These are phyloP conservation scores for Leistus spinibarbis DNA, from an alignment of 2,888 invertebrate genomes.

Conservation along the genomic window DNA sequence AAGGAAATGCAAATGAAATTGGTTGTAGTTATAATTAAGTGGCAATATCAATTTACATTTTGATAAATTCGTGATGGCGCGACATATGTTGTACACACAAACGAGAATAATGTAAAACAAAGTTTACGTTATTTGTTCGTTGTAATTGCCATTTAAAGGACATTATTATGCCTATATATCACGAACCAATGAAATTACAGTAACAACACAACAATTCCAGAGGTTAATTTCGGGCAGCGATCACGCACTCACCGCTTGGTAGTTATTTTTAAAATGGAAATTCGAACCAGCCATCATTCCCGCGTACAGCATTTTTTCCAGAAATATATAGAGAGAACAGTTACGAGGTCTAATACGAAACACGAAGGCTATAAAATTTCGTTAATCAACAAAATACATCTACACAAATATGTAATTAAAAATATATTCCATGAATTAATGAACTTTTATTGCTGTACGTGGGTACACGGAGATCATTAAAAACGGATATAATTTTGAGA, in stretches of 20 bases:
- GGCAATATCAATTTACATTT: neutral
- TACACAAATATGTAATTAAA: conserved; percentile 35
- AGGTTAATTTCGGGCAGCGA: neutral
- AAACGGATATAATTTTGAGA: conserved; percentile 24
- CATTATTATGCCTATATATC: conserved; percentile 15
- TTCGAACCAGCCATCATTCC: neutral
- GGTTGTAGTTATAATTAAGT: neutral
- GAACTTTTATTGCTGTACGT: conserved; percentile 6
- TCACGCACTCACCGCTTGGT: neutral
- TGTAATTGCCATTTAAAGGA: conserved; percentile 7
- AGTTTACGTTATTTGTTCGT: conserved; percentile 3
- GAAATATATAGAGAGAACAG: neutral
- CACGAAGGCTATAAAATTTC: conserved; percentile 31
- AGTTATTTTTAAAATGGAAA: conserved; percentile 5
- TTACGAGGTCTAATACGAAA: conserved; percentile 7
- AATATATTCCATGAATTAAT: conserved; percentile 31
- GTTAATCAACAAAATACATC: conserved; percentile 28
- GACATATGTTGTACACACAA: neutral
- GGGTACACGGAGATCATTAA: conserved; percentile 15
- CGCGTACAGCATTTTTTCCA: neutral
- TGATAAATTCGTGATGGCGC: neutral
- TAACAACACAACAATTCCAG: neutral
- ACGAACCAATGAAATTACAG: conserved; percentile 10
- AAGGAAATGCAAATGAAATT: neutral
- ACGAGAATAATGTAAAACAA: conserved; percentile 2